A percentile compares a stretch with the other conserved stretches of the same genome.
Conservation (phyloP, 2,113 vertebrate genomes). For the Taxidea taxus region DNA sequence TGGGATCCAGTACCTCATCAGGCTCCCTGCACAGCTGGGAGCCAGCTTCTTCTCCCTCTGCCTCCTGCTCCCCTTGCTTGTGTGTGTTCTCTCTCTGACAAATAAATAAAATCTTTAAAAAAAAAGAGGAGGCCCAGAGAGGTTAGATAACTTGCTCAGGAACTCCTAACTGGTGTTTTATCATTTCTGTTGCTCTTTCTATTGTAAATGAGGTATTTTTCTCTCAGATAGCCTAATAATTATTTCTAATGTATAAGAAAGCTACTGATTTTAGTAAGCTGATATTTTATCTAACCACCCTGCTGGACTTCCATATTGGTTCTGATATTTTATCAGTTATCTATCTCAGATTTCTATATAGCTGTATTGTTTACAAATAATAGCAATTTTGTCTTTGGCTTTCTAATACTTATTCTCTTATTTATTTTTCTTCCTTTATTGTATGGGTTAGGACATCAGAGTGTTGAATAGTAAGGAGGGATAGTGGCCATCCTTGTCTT, state of each 20-base stretch:
- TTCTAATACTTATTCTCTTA: slow-evolving; percentile 13
- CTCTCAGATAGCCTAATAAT: neutral
- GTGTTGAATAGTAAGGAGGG: neutral
- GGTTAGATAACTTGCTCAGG: neutral
- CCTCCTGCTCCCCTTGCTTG: neutral
- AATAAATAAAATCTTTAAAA: neutral
- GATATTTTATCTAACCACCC: neutral
- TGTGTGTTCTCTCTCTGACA: neutral
- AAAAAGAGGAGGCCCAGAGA: neutral
- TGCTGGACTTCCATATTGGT: neutral
- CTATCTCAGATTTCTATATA: neutral
- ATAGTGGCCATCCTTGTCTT: neutral
- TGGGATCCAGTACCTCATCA: too few species aligned
- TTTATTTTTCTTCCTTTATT: neutral
- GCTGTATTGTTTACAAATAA: neutral
- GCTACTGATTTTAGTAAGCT: neutral
- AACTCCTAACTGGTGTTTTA: neutral
- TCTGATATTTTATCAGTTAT: neutral
- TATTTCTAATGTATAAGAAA: neutral
- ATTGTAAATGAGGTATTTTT: neutral
- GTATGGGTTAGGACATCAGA: neutral
- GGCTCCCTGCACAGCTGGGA: neutral
- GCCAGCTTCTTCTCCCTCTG: neutral
- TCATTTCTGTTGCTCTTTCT: neutral
- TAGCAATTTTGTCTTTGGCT: neutral